These are phyloP conservation scores for Papilio polytes DNA, from an alignment of 1,140 invertebrate genomes.

Conservation along the genomic window DNA sequence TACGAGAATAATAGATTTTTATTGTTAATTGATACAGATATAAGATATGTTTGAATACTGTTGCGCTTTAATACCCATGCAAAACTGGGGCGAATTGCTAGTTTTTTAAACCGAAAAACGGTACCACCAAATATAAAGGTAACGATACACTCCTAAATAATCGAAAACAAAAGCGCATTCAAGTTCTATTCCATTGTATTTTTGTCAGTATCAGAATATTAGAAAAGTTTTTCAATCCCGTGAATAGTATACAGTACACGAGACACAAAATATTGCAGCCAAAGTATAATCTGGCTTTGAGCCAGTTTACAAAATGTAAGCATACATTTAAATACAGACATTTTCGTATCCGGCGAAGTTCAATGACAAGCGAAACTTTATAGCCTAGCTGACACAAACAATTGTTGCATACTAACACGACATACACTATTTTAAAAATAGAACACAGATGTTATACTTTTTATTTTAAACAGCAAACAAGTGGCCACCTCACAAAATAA, in stretches of 20 bases:
- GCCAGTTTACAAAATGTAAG: constrained; percentile 37
- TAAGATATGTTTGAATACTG: too few species aligned
- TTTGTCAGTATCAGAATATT: constrained; percentile 40
- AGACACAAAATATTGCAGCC: constrained; percentile 38
- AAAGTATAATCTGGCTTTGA: constrained; percentile 39
- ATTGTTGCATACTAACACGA: constrained; percentile 9
- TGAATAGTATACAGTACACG: constrained; percentile 34
- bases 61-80: background rate
- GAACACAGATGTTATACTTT: background rate
- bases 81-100: background rate
- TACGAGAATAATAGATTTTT: too few species aligned
- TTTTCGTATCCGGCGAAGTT: constrained; percentile 30
- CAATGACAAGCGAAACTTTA: constrained; percentile 34
- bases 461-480: background rate
- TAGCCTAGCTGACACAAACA: constrained; percentile 7
- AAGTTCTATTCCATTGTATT: constrained; percentile 38
- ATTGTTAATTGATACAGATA: too few species aligned
- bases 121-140: background rate
- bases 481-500: background rate
- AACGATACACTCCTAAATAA: constrained; percentile 13
- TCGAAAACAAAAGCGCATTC: constrained; percentile 37
- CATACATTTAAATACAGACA: constrained; percentile 36
- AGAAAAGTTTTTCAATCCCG: constrained; percentile 41
- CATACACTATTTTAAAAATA: background rate
- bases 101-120: background rate